phyloP scores from a whole-genome alignment of 2,888 invertebrate genomes.

The Craniophora ligustri region DNA sequence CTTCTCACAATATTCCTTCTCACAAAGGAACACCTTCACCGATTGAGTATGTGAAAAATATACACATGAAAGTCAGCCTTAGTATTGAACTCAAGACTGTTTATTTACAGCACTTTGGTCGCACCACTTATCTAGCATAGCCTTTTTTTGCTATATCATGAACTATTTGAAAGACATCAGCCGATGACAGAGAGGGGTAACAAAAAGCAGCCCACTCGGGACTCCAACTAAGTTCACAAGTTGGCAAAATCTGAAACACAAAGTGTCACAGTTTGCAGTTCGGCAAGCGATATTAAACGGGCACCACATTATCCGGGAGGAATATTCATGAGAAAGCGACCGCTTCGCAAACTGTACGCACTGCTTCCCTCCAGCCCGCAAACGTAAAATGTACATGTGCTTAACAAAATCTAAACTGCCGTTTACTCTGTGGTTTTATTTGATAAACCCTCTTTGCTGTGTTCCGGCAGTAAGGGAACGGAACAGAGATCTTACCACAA shows the following conservation, averaged over 20 bases:
- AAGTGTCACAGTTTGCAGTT: conserved; percentile 51
- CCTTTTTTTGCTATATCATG: no score
- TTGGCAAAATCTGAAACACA: conserved; percentile 52
- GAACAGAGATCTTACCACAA: no score
- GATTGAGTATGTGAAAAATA: no score
- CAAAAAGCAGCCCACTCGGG: conserved; percentile 28
- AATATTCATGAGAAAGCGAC: conserved; percentile 69
- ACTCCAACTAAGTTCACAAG: conserved; percentile 33
- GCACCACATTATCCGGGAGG: conserved; percentile 56
- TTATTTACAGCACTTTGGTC: no score
- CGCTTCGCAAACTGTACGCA: conserved; percentile 56
- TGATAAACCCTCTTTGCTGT: not conserved
- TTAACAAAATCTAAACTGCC: conserved; percentile 13
- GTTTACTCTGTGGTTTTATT: conserved; percentile 8
- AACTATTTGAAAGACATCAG: conserved; percentile 17
- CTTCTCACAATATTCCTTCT: no score
- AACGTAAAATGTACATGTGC: conserved; percentile 34
- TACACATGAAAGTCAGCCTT: no score
- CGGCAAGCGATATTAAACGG: conserved; percentile 62
- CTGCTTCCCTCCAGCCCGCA: conserved; percentile 16
- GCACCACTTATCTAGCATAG: no score
- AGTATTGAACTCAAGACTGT: no score
- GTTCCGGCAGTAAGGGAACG: not conserved
- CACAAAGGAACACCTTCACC: no score
- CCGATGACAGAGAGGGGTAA: conserved; percentile 9